Percentiles rank a stretch among this genome's conserved stretches.
Evolutionary conservation across 2,888 invertebrate species (phyloP).

Genomic region (Lasioglossum vierecki): DNA sequence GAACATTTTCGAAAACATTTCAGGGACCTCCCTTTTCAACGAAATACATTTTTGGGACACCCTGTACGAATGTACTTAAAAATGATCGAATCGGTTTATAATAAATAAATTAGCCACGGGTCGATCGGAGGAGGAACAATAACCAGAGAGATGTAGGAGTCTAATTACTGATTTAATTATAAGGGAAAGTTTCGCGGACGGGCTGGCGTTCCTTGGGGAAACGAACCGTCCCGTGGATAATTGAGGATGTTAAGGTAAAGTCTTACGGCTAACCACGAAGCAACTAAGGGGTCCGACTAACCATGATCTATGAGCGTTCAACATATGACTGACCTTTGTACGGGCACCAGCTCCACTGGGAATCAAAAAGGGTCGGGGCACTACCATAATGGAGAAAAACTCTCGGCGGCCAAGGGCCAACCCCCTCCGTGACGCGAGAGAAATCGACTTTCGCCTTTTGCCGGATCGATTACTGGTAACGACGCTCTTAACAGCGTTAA

Average conservation of each 20-base stretch:
- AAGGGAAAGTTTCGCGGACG: slow-evolving; percentile 77
- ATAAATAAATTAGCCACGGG: slow-evolving; percentile 5
- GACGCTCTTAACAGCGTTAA: slow-evolving; percentile 58
- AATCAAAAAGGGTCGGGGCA: slow-evolving; percentile 70
- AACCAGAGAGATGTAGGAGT: slow-evolving; percentile 68
- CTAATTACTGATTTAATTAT: slow-evolving; percentile 82
- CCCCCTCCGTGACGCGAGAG: slow-evolving; percentile 17
- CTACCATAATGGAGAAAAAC: slow-evolving; percentile 75
- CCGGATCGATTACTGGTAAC: slow-evolving; percentile 65
- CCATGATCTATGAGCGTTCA: slow-evolving; percentile 80
- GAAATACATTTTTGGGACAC: no score
- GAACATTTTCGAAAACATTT: no score
- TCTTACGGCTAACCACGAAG: slow-evolving; percentile 72
- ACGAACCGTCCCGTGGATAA: slow-evolving; percentile 75
- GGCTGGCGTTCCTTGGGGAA: slow-evolving; percentile 69
- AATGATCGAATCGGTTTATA: background rate
- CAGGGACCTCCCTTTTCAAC: no score
- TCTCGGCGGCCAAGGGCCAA: slow-evolving; percentile 24
- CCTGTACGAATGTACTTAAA: background rate
- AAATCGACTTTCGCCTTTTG: slow-evolving; percentile 58
- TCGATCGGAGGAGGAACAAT: slow-evolving; percentile 22
- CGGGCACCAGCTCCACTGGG: slow-evolving; percentile 70
- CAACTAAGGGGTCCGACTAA: slow-evolving; percentile 71
- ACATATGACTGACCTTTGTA: slow-evolving; percentile 81
- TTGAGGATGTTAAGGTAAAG: slow-evolving; percentile 78